Base-by-base conservation (phyloP, 1,140 invertebrate genomes). In the Condylostylus longicornis region DNA sequence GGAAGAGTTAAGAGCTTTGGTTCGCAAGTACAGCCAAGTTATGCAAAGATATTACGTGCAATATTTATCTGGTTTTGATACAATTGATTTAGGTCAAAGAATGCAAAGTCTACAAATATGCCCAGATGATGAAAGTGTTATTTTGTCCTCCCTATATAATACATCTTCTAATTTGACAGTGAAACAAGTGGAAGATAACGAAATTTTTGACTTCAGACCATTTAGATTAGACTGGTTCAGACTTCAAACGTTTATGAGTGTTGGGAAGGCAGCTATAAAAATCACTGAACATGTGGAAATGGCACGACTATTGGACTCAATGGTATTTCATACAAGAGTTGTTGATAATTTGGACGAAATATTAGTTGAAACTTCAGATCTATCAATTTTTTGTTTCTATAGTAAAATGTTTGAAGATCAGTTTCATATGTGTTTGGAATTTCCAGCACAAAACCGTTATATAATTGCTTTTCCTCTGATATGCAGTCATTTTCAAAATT, bases 321-420 rank as follows among this genome's bases (percentile, higher is more conserved):
- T 96, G 51, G 73, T 89, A 25, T 98, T 97, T 55, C 96, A 98
- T 57, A 90, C 94, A 0, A 93, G 93, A 63, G 91, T 98, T 77
- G 90, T 99, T 10, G 96, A 98, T 57, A 89, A 88, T 63, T 66
- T 98, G n/a, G 93, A 98, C 64, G 90, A 98, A 60, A 83, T 98
- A 55, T 67, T 98, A 40, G 80, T 84, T 3, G 94, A 99, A 65
- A 93, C 89, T 15, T 95, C 90, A 2, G 94, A 98, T 68, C 66
- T 99, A 6, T 96, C 90, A 0, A 78, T 98, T 41, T 98, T 97
- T 54, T 98, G 87, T 57, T 98, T 98, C 60, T 96, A 95, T 54
- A 93, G 78, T 49, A 88, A 88, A 68, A 82, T 93, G 56, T 97
- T 97, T 66, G 91, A 97, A 55, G 88, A 93, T 55, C 89, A 97